Evolutionary conservation across 2,797 vertebrate genomes (phyloP).

Genomic region (Saxicola maurus): DNA sequence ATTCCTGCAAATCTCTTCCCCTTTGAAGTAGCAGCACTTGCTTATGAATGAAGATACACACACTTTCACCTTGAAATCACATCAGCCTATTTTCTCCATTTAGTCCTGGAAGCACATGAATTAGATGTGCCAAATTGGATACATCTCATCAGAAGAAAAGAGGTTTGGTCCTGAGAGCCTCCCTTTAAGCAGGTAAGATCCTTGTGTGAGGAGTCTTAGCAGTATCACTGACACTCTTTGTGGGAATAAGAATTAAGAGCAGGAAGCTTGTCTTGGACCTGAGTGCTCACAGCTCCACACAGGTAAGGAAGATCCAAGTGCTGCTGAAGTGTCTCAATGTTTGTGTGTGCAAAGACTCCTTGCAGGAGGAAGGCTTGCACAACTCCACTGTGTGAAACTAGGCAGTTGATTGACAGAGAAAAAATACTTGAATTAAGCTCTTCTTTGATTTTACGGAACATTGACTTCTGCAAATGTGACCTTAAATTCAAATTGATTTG

Average conservation of each 20-base stretch:
- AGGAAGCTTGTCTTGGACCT: background rate
- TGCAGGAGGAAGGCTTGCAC: background rate
- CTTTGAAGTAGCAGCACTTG: conserved; percentile 41
- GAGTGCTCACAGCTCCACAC: background rate
- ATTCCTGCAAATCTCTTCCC: conserved; percentile 58
- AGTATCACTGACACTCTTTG: fast-evolving
- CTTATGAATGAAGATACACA: conserved; percentile 48
- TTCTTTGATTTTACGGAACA: conserved; percentile 48
- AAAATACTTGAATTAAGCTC: conserved; percentile 39
- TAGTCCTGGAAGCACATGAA: conserved; percentile 17
- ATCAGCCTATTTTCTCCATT: conserved; percentile 2
- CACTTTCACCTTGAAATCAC: conserved; percentile 54
- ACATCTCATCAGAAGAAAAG: background rate
- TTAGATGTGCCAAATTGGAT: background rate
- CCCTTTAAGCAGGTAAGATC: background rate
- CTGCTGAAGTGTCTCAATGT: fast-evolving
- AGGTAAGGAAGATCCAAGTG: background rate
- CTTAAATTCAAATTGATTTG: conserved; percentile 65
- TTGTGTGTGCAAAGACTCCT: background rate
- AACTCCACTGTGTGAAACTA: background rate
- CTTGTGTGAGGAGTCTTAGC: background rate
- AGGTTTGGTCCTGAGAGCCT: background rate
- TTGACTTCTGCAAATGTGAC: conserved; percentile 58
- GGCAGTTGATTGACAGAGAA: background rate
- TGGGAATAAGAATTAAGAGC: background rate